These are phyloP conservation scores for Lytechinus variegatus DNA, from an alignment of 35 echinoderm and acorn worm genomes.

Conservation along the genomic window DNA sequence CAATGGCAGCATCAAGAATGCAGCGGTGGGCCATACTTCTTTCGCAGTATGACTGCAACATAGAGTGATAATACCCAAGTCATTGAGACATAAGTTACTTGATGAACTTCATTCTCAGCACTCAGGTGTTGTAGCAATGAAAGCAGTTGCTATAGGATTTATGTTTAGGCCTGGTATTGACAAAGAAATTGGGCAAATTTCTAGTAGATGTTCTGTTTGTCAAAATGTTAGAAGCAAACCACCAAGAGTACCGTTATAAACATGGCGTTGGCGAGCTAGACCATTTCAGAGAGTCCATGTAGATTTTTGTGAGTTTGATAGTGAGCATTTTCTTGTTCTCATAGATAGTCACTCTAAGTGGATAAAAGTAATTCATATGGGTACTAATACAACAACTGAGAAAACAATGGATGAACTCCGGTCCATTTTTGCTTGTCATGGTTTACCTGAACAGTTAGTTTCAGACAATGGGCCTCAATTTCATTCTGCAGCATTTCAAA, in stretches of 20 bases:
- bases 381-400: background rate
- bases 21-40: constrained; percentile 54
- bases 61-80: background rate
- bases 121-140: background rate
- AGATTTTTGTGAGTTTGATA: background rate
- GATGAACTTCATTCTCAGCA: constrained; percentile 43
- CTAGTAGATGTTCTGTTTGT: background rate
- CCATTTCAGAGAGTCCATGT: constrained; percentile 22
- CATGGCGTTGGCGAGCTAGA: constrained; percentile 9
- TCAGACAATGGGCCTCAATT: constrained; percentile 47
- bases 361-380: constrained; percentile 30
- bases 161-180: constrained; percentile 53
- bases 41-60: background rate
- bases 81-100: constrained; percentile 25
- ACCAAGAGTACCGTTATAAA: background rate
- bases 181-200: constrained; percentile 18
- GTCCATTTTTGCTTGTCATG: constrained; percentile 2
- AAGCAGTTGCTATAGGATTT: background rate
- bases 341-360: constrained; percentile 56
- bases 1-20: constrained; percentile 43
- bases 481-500: background rate
- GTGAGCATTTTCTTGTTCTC: background rate
- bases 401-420: constrained; percentile 56
- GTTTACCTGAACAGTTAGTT: background rate
- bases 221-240: background rate